Base-by-base conservation (phyloP, 1,140 invertebrate genomes). In the Ostrea denselamellosa region DNA sequence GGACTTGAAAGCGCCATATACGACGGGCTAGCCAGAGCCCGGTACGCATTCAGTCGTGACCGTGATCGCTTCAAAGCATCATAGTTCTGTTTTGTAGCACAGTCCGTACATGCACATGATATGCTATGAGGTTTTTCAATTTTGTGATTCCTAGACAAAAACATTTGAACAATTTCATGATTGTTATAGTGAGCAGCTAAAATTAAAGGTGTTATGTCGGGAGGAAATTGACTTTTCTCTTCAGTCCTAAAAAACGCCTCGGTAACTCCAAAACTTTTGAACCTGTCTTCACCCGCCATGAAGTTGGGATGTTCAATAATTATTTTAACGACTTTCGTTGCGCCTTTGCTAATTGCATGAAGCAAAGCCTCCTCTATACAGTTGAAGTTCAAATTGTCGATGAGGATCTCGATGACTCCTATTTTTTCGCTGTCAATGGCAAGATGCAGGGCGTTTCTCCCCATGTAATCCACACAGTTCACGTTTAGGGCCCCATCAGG, bases 1-100 rank as follows among this genome's bases (percentile, higher is more conserved):
- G 95, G 93, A 0, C 96, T 95, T 0, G 96, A 96, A 87, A 97
- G 95, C 52, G 96, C 96, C 91, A 97, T 96, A 90, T 96, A 97
- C 0, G 96, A 95, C 9, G 94, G 94, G 86, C 94, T 95, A 44
- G 95, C 93, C 62, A 95, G 89, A 25, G 93, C 94, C 58, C 93
- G 88, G 90, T 95, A 95, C 10, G 95, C 94, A 89, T 95, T 95
- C 54, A 95, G 88, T 34, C 95, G 86, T 44, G 94, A 95, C 88
- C 93, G 81, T 68, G 93, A 94, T 86, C 93, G 84, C 85, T 94
- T 93, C 51, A 94, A 85, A 7, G 94, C 93, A 82, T 95, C 94
- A 91, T 93, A 94, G 90, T 92, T 93, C 89, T 93, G 92, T 87
- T 94, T 95, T 92, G 95, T 95, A 91, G 96, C 96, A 81, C 95